Conservation (phyloP, 1,140 invertebrate species). For the Drosophila chauvacae region DNA sequence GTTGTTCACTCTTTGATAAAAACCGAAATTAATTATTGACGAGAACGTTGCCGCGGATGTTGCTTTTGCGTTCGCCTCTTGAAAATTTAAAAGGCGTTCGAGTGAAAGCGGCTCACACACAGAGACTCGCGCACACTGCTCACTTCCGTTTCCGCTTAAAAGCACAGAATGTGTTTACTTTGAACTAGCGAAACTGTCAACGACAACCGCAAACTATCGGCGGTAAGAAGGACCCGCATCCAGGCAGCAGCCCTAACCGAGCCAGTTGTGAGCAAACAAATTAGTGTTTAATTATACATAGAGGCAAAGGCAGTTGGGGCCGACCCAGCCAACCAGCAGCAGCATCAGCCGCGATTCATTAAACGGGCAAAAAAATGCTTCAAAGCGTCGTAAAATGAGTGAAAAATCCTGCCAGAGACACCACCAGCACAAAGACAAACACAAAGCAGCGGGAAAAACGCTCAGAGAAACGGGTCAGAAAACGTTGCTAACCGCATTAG, state of each 20-base stretch:
- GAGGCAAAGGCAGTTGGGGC: constrained; percentile 14
- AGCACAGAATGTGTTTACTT: constrained; percentile 71
- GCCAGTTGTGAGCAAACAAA: constrained; percentile 67
- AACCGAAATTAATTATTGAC: constrained; percentile 83
- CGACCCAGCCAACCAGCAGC: constrained; percentile 12
- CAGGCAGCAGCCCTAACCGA: constrained; percentile 38
- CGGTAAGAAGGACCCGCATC: constrained; percentile 44
- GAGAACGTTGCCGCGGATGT: constrained; percentile 46
- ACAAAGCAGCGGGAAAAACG: constrained; percentile 37
- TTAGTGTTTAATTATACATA: constrained; percentile 79
- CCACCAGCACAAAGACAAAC: constrained; percentile 20
- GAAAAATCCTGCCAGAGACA: constrained; percentile 31
- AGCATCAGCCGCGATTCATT: constrained; percentile 21
- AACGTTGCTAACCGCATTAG: constrained; percentile 31
- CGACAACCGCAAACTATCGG: constrained; percentile 69
- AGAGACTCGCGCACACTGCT: constrained; percentile 3
- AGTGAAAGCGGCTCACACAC: constrained; percentile 64
- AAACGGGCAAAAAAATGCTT: constrained; percentile 55
- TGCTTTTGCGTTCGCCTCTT: constrained; percentile 49
- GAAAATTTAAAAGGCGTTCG: constrained; percentile 81
- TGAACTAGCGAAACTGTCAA: constrained; percentile 73
- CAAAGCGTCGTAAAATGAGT: constrained; percentile 59
- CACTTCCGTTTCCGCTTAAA: constrained; percentile 72
- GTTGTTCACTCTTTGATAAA: constrained; percentile 70
- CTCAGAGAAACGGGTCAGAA: constrained; percentile 40